Conservation (phyloP, 2,888 invertebrate genomes). For the Drosophila phalerata region DNA sequence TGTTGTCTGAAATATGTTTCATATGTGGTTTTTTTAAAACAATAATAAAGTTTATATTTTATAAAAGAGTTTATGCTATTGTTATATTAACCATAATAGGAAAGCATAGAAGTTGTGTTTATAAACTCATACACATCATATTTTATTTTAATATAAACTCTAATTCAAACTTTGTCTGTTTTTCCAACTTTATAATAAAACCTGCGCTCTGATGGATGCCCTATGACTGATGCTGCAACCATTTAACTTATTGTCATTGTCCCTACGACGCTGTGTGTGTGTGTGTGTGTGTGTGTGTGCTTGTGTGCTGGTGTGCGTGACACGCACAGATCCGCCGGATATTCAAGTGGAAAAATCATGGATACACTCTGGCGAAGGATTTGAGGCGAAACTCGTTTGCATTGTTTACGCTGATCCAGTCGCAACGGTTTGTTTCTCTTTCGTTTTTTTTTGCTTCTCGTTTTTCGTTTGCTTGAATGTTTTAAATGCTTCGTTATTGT, state of each 20-base stretch:
- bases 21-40: too few species aligned
- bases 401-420: slow-evolving; percentile 90
- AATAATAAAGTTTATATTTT: background rate
- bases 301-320: slow-evolving; percentile 21
- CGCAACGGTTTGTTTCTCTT: slow-evolving; percentile 87
- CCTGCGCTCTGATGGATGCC: slow-evolving; percentile 26
- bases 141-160: slow-evolving; percentile 1
- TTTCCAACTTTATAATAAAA: slow-evolving; percentile 13
- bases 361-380: slow-evolving; percentile 90
- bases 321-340: slow-evolving; percentile 88
- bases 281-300: slow-evolving; percentile 15
- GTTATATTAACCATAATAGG: background rate
- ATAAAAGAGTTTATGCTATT: background rate
- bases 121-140: background rate
- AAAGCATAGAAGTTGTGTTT: background rate
- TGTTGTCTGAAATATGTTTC: too few species aligned
- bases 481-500: slow-evolving; percentile 57
- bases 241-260: slow-evolving; percentile 38
- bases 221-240: slow-evolving; percentile 24
- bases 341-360: slow-evolving; percentile 90
- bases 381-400: slow-evolving; percentile 89
- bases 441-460: slow-evolving; percentile 81
- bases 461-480: slow-evolving; percentile 29
- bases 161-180: slow-evolving; percentile 2
- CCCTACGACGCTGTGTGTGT: slow-evolving; percentile 11